phyloP scores from a whole-genome alignment of 2,888 invertebrate species.

The Hedychridium roseum region DNA sequence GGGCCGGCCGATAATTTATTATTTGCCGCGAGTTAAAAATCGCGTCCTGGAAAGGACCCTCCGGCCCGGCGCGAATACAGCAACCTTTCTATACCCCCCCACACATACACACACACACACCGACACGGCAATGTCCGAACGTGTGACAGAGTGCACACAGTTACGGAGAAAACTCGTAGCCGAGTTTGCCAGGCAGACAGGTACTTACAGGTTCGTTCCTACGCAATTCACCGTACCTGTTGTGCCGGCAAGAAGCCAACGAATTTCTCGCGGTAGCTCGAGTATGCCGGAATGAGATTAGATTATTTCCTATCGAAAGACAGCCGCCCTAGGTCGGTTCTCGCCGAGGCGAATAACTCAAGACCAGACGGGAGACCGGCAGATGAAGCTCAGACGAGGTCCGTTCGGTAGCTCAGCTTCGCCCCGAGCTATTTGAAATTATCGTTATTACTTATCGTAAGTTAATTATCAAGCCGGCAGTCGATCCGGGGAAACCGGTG shows the following conservation, averaged over 20 bases:
- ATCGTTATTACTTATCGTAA: constrained; percentile 46
- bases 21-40: constrained; percentile 55
- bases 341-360: constrained; percentile 9
- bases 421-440: constrained; percentile 43
- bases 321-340: too few relatives aligned
- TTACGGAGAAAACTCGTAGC: too few relatives aligned
- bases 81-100: neutral
- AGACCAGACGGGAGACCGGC: constrained; percentile 31
- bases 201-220: neutral
- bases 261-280: constrained; percentile 28
- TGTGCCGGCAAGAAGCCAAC: neutral
- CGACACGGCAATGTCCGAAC: too few relatives aligned
- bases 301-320: constrained; percentile 33
- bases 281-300: constrained; percentile 28
- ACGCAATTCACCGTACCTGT: neutral
- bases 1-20: constrained; percentile 54
- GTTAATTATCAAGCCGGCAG: constrained; percentile 38
- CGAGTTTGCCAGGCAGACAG: too few relatives aligned
- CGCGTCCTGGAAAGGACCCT: constrained; percentile 40
- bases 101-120: neutral
- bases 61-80: constrained; percentile 20
- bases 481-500: constrained; percentile 34
- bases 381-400: constrained; percentile 35
- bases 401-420: constrained; percentile 41
- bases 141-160: too few relatives aligned